Conservation (phyloP, 2,113 vertebrate species). For the Antechinus stuartii region DNA sequence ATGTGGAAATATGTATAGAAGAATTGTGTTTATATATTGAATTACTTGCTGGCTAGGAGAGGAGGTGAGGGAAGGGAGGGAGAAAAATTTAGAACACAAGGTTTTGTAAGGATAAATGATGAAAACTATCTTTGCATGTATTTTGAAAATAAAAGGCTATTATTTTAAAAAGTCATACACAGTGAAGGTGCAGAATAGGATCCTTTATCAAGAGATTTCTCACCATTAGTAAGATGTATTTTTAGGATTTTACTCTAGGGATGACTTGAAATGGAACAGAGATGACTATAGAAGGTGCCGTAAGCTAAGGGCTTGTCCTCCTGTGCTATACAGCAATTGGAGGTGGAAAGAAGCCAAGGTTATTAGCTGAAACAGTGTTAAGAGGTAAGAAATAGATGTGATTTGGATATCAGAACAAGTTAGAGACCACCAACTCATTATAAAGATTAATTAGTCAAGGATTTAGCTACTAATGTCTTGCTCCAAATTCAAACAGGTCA, state of each 20-base stretch:
- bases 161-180: background rate
- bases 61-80: too few relatives aligned
- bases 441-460: background rate
- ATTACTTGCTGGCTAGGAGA: too few relatives aligned
- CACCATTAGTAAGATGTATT: background rate
- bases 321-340: background rate
- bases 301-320: background rate
- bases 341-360: background rate
- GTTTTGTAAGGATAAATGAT: too few relatives aligned
- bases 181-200: background rate
- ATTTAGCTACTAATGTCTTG: background rate
- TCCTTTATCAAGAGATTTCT: background rate
- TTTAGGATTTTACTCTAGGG: background rate
- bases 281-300: too few relatives aligned
- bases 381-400: background rate
- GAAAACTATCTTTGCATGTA: too few relatives aligned
- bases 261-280: background rate
- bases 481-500: background rate
- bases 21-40: too few relatives aligned
- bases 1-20: too few relatives aligned
- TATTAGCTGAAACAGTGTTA: background rate
- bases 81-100: too few relatives aligned
- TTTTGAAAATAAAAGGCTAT: too few relatives aligned
- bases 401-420: background rate
- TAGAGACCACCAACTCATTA: background rate